Percentiles rank a stretch among this genome's conserved stretches.
These are phyloP conservation scores for Leptarthrus brevirostris DNA, from an alignment of 2,888 invertebrate species.

Conservation along the genomic window DNA sequence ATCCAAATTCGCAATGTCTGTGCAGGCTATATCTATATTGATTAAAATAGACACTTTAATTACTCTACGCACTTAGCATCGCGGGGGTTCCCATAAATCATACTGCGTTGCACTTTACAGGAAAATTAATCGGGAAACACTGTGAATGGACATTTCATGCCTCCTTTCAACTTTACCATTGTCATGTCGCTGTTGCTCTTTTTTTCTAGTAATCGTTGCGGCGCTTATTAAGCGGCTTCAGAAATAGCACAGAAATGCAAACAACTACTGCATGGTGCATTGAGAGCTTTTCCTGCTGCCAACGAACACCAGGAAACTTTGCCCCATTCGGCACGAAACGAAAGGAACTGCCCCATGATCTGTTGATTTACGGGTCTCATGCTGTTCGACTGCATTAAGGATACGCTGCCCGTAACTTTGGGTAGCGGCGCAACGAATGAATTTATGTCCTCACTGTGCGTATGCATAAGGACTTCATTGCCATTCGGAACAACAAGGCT, in stretches of 20 bases:
- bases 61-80: not conserved
- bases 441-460: slow-evolving; percentile 9
- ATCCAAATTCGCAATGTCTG: no score
- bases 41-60: no score
- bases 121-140: slow-evolving; percentile 19
- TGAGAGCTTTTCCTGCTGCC: not conserved
- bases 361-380: slow-evolving; percentile 51
- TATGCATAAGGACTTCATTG: not conserved
- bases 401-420: slow-evolving; percentile 18
- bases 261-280: not conserved
- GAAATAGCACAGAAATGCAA: slow-evolving; percentile 12
- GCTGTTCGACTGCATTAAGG: slow-evolving; percentile 41
- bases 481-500: slow-evolving; percentile 1
- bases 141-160: not conserved
- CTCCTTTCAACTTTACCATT: not conserved
- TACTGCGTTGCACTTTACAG: not conserved
- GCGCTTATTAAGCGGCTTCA: slow-evolving; percentile 15
- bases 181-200: slow-evolving; percentile 6
- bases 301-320: not conserved
- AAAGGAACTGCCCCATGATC: slow-evolving; percentile 46
- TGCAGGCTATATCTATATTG: no score
- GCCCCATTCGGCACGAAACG: slow-evolving; percentile 23
- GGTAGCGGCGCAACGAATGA: not conserved
- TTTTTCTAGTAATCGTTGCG: slow-evolving; percentile 4
- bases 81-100: not conserved